Evolutionary conservation across 2,797 vertebrate species (phyloP), one percentile per base, ranked within the genome.

Genomic region (Anabas testudineus): DNA sequence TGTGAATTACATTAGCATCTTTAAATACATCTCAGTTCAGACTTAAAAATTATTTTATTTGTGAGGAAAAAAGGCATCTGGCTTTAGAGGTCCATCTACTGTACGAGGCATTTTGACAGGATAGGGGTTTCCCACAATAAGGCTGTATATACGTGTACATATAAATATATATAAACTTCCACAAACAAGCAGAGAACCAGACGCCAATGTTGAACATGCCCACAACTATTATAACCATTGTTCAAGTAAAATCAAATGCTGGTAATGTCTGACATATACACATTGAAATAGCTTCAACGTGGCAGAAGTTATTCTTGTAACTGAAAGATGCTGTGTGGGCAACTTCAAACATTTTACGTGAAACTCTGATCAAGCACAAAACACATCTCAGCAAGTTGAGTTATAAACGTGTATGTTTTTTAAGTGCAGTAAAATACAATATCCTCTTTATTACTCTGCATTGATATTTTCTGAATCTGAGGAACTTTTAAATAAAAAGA

Each of bases 201-300:
- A 70, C 36, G 62, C 67, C 76, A 71, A 67, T 45, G 67, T 77
- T 79, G 71, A 73, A 61, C 68, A 74, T 58, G 72, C 72, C 70
- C 64, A 64, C 58, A 2, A 61, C 74, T 43, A 37, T 49, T 52
- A 37, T 10, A 43, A 54, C 55, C 76, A 34, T 45, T 59, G 67
- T 91, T 91, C 90, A 91, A 92, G 88, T 90, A 88, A 86, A 81
- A 70, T 73, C 53, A 79, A 88, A 88, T 84, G 92, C 91, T 92
- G 90, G 90, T 91, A 85, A 89, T 74, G 86, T 82, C 73, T 21
- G 77, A 83, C 67, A 47, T 48, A n/a, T 71, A 80, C 83, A n/a
- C n/a, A n/a, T n/a, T n/a, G 84, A 81, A 73, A 78, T 74, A 5
- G 78, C 76, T 83, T 34, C 51, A 39, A 78, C 47, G 2, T 19